Base-by-base conservation (phyloP, 2,113 vertebrate genomes). In the Bubo bubo region DNA sequence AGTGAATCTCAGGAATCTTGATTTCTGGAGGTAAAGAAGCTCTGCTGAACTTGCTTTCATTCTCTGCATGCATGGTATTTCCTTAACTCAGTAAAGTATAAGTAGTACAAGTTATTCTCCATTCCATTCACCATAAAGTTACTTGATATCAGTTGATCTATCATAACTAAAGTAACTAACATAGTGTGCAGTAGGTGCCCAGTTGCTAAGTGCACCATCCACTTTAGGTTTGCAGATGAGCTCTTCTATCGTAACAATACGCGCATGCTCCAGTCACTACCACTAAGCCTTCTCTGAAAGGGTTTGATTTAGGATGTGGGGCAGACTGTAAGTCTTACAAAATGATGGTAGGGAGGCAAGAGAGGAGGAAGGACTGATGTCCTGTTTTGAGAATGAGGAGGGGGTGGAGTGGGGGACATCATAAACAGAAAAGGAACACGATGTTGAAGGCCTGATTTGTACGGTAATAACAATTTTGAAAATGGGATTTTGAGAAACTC, bases 241-340 rank as follows among this genome's bases (percentile, higher is more conserved):
- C 11, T 73, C 5, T 63, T 79, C 2, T 1, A n/a, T 10, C 67
- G 24, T 5, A 68, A 16, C 13, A 34, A 35, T 14, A 22, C 0
- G 0, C 0, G 2, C 0, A 1, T 52, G 8, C 11, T 77, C 4
- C 9, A 34, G 6, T 24, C 45, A 28, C 30, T 24, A 34, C 5
- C 4, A 9, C 26, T 49, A 28, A 49, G 10, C 5, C 39, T 13
- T 12, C 43, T 18, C 39, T 50, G 55, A 24, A 49, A 62, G 4
- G 24, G 19, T 66, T 20, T 23, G 23, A 47, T 56, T 23, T 60
- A 39, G 22, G n/a, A 55, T n/a, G 9, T 18, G 30, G 17, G 4
- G 6, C 5, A 58, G 21, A 62, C 9, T 19, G 2, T n/a, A 83
- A 63, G 6, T 26, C 20, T 26, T 30, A 63, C 11, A 56, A 56